Conservation (phyloP, 30 jellyfish, hydroid and myxozoan species). For the Phacellophora camtschatica region DNA sequence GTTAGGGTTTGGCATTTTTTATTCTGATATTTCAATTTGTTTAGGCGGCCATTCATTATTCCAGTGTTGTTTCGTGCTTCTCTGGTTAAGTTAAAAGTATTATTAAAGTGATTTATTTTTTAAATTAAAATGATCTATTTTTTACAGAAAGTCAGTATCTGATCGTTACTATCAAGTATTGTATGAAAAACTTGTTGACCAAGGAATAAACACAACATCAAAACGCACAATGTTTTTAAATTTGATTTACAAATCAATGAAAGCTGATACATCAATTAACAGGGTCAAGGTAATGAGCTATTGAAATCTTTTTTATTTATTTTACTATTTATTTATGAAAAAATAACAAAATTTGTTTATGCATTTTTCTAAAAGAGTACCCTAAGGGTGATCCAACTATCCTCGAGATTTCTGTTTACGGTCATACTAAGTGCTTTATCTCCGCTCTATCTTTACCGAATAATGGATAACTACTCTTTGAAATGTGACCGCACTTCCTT, state of each 20-base stretch:
- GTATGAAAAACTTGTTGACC: slow-evolving; percentile 80
- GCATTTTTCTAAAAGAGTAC: too few relatives aligned
- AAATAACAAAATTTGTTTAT: too few relatives aligned
- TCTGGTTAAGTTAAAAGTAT: background rate
- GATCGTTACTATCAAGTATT: slow-evolving; percentile 89
- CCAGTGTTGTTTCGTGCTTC: background rate
- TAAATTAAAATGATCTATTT: background rate
- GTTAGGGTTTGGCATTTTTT: background rate
- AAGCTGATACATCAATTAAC: slow-evolving; percentile 74
- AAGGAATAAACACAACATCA: slow-evolving; percentile 65
- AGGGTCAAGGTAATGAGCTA: slow-evolving; percentile 68
- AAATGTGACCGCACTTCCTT: too few relatives aligned
- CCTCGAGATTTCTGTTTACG: too few relatives aligned
- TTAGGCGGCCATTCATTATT: too few relatives aligned
- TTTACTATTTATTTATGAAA: too few relatives aligned
- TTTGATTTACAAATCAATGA: slow-evolving; percentile 79
- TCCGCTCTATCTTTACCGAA: too few relatives aligned
- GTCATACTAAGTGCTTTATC: too few relatives aligned
- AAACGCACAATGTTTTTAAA: slow-evolving; percentile 86
- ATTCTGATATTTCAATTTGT: background rate
- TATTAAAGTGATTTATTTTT: background rate
- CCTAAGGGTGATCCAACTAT: too few relatives aligned
- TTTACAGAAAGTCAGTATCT: slow-evolving; percentile 80
- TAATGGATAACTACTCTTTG: too few relatives aligned
- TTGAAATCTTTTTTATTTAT: too few relatives aligned